A percentile compares a stretch with the other conserved stretches of the same genome.
Evolutionary conservation across 2,113 vertebrate species (phyloP).

Genomic region (Zosterops borbonicus): DNA sequence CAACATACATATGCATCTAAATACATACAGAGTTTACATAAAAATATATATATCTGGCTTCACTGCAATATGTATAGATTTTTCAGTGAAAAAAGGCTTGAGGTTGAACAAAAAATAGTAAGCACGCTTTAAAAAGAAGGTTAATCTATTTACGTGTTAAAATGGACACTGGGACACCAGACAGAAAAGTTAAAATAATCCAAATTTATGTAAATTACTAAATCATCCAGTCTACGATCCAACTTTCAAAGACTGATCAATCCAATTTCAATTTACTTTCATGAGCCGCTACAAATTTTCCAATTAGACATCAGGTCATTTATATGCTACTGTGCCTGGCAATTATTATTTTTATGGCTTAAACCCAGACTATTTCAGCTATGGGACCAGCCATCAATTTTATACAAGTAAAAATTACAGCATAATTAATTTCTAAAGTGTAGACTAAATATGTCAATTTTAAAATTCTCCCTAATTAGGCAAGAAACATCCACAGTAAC

Average conservation of each 20-base stretch:
- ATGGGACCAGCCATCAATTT: neutral
- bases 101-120: neutral
- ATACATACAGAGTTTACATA: constrained; percentile 11
- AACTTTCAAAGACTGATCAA: constrained; percentile 5
- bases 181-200: neutral
- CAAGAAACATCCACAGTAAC: neutral
- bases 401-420: neutral
- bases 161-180: constrained; percentile 5
- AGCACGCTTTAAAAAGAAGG: neutral
- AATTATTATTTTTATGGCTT: neutral
- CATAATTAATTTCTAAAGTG: neutral
- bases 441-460: neutral
- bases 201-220: constrained; percentile 23
- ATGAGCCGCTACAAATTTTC: neutral
- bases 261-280: neutral
- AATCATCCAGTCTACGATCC: neutral
- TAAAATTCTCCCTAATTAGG: neutral
- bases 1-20: constrained; percentile 22
- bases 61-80: constrained; percentile 17
- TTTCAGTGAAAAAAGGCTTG: constrained; percentile 34
- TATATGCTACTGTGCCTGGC: neutral
- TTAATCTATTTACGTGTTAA: constrained; percentile 10
- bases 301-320: neutral
- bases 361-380: neutral
- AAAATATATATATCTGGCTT: constrained; percentile 48